Base-by-base conservation (phyloP, 2,797 vertebrate species). In the Peromyscus nudipes region DNA sequence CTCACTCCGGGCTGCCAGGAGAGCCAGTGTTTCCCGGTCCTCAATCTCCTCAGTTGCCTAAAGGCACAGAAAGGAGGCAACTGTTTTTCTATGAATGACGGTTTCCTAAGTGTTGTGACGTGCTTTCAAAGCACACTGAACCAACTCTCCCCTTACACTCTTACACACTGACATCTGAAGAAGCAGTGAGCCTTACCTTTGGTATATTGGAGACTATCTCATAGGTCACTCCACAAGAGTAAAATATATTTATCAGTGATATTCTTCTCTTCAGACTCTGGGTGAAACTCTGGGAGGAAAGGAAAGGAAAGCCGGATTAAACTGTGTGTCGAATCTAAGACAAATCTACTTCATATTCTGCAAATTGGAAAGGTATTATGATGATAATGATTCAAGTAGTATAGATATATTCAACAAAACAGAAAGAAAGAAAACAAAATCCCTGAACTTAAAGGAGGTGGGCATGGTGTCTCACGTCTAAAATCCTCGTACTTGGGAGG, bases 191-290 rank as follows among this genome's bases (percentile, higher is more conserved):
- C 21, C 34, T 90, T 98, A 99, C 99, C 99, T 99, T 99, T 98
- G 99, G 99, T 99, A 99, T 99, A 98, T 99, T 99, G 97, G 99
- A 99, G 71, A 99, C 99, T 55, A 99, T 99, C 98, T 99, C 99
- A 97, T 99, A 99, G 71, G 99, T 99, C 91, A 99, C 99, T 89
- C 99, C 99, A 88, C 99, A 99, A 97, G 99, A 99, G 98, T 99
- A 99, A 96, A 99, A 98, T 19, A 99, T 98, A 97, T 99, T 99
- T 98, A 99, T 99, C 95, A 99, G 96, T 27, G 99, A 99, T 99
- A 99, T 99, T 98, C 99, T 99, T 98, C 99, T 99, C 98, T 99
- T 99, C 96, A 99, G 98, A 98, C 99, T 99, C 98, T 99, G 99
- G 19, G 99, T 99, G 98, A 99, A 99, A 98, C 99, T 99, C 99